Base-by-base conservation (phyloP, 2,888 invertebrate species). In the Gymnosoma rotundatum region DNA sequence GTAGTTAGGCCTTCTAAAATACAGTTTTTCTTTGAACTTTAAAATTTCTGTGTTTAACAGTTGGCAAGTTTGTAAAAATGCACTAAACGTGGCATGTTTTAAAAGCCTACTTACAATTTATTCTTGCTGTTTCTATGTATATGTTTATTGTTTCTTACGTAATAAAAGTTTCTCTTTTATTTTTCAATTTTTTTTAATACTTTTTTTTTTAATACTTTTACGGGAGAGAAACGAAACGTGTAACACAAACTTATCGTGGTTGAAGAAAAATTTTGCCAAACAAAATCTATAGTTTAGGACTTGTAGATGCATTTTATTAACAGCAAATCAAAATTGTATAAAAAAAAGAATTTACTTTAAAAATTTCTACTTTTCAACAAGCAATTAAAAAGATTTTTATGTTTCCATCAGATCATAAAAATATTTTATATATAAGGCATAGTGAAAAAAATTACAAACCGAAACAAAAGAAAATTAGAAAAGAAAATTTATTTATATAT, bases 201-300 rank as follows among this genome's bases (percentile, higher is more conserved):
- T 32, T 2, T 32, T 32, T 32, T 32, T 32, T 32, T 5, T 32
- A 32, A 8, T 6, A 5, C 32, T 32, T 6, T 32, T 32, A 7
- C 2, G 8, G 32, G 8, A 32, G n/a, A 48, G 8, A 48, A 32
- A 45, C 25, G 16, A 9, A 42, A 18, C 58, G 7, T 20, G 16
- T 54, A 21, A 10, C 4, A 45, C n/a, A 63, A 36, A 58, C 54
- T 78, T 48, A 21, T 64, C 64, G 64, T 4, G 36, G 56, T 63
- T 20, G 36, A 12, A 52, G 32, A 56, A 32, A 78, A 63, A 70
- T 78, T 63, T 64, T 63, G 36, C 61, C 52, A 69, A 18, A 52
- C 25, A 42, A 78, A 63, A 70, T 63, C 32, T 32, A 64, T 25
- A 48, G 21, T 18, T 63, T 12, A 16, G 16, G 18, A 52, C 7